phyloP scores from a whole-genome alignment of 2,797 vertebrate species.

The Pempheris klunzingeri region DNA sequence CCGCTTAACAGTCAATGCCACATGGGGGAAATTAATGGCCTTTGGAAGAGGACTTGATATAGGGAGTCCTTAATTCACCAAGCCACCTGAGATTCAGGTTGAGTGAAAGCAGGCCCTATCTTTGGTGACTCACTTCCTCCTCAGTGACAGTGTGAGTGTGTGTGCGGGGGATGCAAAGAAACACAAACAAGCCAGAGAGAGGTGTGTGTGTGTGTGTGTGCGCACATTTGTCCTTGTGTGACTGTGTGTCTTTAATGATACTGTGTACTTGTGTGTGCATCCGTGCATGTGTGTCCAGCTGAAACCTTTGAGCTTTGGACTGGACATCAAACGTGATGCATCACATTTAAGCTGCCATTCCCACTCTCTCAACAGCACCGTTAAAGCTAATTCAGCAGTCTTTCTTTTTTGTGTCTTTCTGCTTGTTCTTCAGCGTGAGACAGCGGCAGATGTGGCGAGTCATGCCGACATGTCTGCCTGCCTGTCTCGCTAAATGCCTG shows the following conservation, averaged over 20 bases:
- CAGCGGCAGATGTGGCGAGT: constrained; percentile 55
- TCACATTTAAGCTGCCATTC: constrained; percentile 21
- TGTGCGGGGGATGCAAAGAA: constrained; percentile 34
- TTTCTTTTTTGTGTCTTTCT: constrained; percentile 23
- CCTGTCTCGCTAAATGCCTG: constrained; percentile 34
- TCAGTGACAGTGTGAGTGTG: constrained; percentile 16
- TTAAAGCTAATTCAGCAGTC: constrained; percentile 18
- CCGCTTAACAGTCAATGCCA: constrained; percentile 65
- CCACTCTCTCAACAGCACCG: constrained; percentile 24
- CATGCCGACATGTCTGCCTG: constrained; percentile 44
- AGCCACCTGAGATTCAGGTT: constrained; percentile 76
- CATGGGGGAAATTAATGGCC: constrained; percentile 73
- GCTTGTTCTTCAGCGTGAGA: constrained; percentile 53
- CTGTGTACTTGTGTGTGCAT: not conserved
- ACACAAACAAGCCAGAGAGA: constrained; percentile 15
- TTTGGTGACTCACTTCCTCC: constrained; percentile 65
- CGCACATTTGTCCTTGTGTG: not conserved
- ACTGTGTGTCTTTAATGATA: constrained; percentile 15
- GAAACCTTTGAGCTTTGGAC: constrained; percentile 20
- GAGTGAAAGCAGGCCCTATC: constrained; percentile 65
- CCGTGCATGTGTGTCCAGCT: not conserved
- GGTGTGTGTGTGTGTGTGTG: not conserved
- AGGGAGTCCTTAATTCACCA: constrained; percentile 71
- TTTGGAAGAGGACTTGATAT: constrained; percentile 65
- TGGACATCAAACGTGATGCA: constrained; percentile 21